phyloP scores from a whole-genome alignment of 2,797 vertebrate genomes.

The Dermochelys coriacea region DNA sequence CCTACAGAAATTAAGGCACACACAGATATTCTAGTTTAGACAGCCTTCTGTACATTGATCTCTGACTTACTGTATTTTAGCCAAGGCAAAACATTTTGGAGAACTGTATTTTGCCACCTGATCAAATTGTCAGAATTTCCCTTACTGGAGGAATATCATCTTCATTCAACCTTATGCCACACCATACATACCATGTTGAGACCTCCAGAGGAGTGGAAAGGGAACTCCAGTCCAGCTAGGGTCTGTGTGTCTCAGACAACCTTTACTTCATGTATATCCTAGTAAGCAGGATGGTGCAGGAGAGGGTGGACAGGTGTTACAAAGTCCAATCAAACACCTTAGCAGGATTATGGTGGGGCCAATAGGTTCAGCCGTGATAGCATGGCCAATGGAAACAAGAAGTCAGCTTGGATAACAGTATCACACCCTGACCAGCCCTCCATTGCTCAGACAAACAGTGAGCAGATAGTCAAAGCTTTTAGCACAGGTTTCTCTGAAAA shows the following conservation, averaged over 20 bases:
- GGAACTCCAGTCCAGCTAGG: not conserved
- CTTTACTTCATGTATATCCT: not conserved
- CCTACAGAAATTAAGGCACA: not conserved
- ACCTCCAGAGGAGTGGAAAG: not conserved
- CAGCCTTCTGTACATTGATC: slow-evolving; percentile 21
- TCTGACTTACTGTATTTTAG: not conserved
- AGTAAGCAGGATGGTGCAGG: not conserved
- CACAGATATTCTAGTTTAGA: slow-evolving; percentile 18
- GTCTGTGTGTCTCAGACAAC: not conserved
- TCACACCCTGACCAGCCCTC: not conserved
- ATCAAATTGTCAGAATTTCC: slow-evolving; percentile 33
- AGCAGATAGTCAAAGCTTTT: not conserved
- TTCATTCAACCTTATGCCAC: slow-evolving; percentile 11
- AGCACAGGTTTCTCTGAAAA: not conserved
- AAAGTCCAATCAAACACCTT: not conserved
- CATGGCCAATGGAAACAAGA: not conserved
- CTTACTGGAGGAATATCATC: not conserved
- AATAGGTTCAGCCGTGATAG: not conserved
- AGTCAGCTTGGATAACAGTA: not conserved
- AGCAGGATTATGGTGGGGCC: not conserved
- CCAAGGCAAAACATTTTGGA: not conserved
- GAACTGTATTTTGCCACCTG: slow-evolving; percentile 34
- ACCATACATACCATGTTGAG: not conserved
- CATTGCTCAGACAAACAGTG: not conserved
- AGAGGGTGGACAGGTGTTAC: not conserved